These are phyloP conservation scores for Rhodeus uyekii DNA, from an alignment of 2,797 vertebrate genomes.

Conservation along the genomic window DNA sequence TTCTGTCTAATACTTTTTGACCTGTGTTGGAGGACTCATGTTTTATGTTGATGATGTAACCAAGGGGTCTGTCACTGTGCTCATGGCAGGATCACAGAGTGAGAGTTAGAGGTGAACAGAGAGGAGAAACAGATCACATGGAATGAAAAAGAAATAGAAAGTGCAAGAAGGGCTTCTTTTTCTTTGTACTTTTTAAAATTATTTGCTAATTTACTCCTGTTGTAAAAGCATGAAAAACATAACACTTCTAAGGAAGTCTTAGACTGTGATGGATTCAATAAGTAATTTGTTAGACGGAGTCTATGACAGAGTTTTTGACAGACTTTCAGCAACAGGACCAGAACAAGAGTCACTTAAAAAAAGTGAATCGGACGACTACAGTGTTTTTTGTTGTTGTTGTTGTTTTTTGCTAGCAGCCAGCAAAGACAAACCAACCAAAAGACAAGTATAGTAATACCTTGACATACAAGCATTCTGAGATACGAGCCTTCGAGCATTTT, in stretches of 20 bases:
- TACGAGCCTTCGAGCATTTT: too few relatives aligned
- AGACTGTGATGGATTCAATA: neutral
- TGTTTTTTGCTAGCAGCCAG: neutral
- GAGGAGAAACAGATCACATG: constrained; percentile 23
- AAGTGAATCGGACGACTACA: too few relatives aligned
- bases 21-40: constrained; percentile 39
- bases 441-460: too few relatives aligned
- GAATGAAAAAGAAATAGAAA: neutral
- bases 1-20: constrained; percentile 34
- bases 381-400: neutral
- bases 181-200: neutral
- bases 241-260: neutral
- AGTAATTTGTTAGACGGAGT: neutral
- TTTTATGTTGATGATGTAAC: constrained; percentile 67
- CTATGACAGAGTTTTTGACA: neutral
- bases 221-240: neutral
- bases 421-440: neutral
- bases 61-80: constrained; percentile 43
- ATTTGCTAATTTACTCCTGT: neutral
- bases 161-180: neutral
- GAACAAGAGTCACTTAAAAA: neutral
- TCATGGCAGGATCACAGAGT: constrained; percentile 35
- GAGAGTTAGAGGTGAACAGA: constrained; percentile 39
- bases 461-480: too few relatives aligned
- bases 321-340: neutral